These are phyloP conservation scores for Laspeyria flexula DNA, from an alignment of 2,888 invertebrate species.

Conservation along the genomic window DNA sequence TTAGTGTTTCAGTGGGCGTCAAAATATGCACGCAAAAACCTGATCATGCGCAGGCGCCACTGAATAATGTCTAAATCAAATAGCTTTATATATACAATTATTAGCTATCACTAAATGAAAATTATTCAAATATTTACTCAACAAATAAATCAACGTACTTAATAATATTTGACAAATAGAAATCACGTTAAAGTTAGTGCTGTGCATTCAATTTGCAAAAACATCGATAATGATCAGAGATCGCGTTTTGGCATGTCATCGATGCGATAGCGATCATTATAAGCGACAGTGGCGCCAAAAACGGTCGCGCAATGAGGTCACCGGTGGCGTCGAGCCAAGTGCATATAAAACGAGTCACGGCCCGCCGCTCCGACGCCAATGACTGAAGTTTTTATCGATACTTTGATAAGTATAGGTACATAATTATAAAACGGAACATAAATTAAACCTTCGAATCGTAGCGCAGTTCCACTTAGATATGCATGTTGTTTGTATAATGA, in stretches of 20 bases:
- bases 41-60: slow-evolving; percentile 16
- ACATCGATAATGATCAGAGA: slow-evolving; percentile 63
- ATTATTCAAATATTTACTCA: slow-evolving; percentile 16
- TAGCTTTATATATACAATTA: too few relatives aligned
- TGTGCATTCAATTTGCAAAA: slow-evolving; percentile 51
- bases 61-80: slow-evolving; percentile 13
- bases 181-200: slow-evolving; percentile 50
- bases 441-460: slow-evolving; percentile 35
- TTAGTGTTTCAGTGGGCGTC: slow-evolving; percentile 14
- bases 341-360: slow-evolving; percentile 66
- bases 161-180: slow-evolving; percentile 34
- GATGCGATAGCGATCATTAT: slow-evolving; percentile 70
- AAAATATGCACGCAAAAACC: slow-evolving; percentile 1
- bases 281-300: slow-evolving; percentile 78
- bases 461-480: slow-evolving; percentile 22
- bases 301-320: slow-evolving; percentile 78
- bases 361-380: slow-evolving; percentile 54
- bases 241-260: slow-evolving; percentile 75
- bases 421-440: slow-evolving; percentile 42
- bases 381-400: slow-evolving; percentile 58
- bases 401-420: slow-evolving; percentile 41
- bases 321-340: slow-evolving; percentile 78
- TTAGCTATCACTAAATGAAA: slow-evolving; percentile 17
- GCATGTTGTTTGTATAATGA: slow-evolving; percentile 42
- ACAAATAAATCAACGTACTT: slow-evolving; percentile 27